These are phyloP conservation scores for Hyperopisus bebe DNA, from an alignment of 2,113 vertebrate species.

Conservation along the genomic window DNA sequence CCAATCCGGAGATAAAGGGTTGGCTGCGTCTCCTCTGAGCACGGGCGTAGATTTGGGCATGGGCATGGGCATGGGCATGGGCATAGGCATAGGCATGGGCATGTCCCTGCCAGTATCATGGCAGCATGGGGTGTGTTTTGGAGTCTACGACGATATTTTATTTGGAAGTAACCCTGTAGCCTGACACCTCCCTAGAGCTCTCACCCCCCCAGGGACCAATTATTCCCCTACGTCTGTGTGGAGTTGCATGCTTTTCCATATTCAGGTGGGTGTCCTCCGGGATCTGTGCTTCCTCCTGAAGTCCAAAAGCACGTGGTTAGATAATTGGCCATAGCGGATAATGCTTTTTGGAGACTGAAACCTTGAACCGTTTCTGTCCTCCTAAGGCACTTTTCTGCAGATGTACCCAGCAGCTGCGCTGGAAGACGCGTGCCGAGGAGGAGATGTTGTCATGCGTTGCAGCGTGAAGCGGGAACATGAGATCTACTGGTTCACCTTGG, in stretches of 20 bases:
- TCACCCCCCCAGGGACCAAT: not conserved
- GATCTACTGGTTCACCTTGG: not conserved
- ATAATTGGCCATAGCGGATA: not conserved
- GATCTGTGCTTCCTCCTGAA: not conserved
- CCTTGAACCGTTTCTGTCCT: not conserved
- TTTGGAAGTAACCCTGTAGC: not conserved
- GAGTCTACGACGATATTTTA: not conserved
- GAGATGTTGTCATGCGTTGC: not conserved
- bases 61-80: not conserved
- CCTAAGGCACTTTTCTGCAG: constrained; percentile 1
- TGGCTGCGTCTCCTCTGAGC: not conserved
- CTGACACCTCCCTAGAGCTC: not conserved
- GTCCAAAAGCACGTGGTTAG: not conserved
- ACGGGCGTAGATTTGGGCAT: not conserved
- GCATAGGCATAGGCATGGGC: not conserved
- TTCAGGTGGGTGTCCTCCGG: not conserved
- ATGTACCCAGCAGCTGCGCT: not conserved
- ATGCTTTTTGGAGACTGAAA: not conserved
- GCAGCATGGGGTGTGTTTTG: too few relatives aligned
- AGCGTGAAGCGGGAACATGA: not conserved
- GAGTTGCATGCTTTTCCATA: not conserved
- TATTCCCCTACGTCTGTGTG: not conserved
- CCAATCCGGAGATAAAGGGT: not conserved
- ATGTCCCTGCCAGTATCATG: not conserved
- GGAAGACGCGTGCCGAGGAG: not conserved